phyloP scores from a whole-genome alignment of 2,888 invertebrate species.

The Sthenelais limicola region DNA sequence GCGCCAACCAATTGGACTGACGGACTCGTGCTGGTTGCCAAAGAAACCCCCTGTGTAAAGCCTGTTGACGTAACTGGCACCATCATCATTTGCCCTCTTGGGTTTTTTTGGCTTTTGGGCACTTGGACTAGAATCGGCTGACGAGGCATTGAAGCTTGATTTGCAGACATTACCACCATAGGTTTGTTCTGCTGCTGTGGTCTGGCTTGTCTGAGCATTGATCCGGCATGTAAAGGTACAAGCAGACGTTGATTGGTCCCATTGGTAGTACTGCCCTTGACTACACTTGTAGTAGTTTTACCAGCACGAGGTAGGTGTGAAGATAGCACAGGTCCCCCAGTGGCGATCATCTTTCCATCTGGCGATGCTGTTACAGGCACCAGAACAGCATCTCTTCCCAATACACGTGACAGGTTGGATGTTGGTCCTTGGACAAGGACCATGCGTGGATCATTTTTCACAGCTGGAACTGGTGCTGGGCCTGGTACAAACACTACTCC shows the following conservation, averaged over 20 bases:
- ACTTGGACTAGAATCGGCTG: constrained; percentile 6
- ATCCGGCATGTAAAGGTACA: too few species aligned
- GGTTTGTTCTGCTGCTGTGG: not conserved
- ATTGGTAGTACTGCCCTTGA: too few species aligned
- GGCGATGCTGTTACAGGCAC: constrained; percentile 10
- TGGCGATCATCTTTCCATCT: not conserved
- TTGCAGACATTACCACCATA: not conserved
- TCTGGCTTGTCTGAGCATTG: too few species aligned
- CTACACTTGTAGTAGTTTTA: too few species aligned
- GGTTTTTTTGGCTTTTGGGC: constrained; percentile 3
- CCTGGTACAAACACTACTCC: not conserved
- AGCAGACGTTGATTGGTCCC: too few species aligned
- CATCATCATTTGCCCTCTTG: constrained; percentile 21
- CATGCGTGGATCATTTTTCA: not conserved
- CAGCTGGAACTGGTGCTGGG: not conserved
- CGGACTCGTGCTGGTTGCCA: too few species aligned
- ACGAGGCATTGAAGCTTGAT: not conserved
- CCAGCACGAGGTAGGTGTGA: too few species aligned
- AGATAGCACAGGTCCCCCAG: constrained; percentile 6
- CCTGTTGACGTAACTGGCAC: constrained; percentile 9
- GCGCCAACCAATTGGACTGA: too few species aligned
- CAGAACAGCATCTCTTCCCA: constrained; percentile 11
- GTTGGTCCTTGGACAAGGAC: constrained; percentile 11
- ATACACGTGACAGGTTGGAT: not conserved
- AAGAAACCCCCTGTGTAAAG: too few species aligned